Percentiles rank a stretch among this genome's conserved stretches.
phyloP scores from a whole-genome alignment of 2,113 vertebrate genomes.

The Nansenia antarctica region DNA sequence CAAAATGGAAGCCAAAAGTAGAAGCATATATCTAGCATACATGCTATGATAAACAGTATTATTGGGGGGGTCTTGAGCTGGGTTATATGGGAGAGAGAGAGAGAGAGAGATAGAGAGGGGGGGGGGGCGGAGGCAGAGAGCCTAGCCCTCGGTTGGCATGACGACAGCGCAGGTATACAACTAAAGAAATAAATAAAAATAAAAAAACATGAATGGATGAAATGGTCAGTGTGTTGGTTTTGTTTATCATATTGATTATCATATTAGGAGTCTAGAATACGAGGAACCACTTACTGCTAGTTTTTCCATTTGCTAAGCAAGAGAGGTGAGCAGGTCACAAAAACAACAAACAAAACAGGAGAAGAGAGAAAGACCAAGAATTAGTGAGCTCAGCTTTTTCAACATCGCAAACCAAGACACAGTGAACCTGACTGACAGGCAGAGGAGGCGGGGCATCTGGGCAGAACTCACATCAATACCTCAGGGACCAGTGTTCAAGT shows the following conservation, averaged over 20 bases:
- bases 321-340: conserved; percentile 95
- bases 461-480: neutral
- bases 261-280: conserved; percentile 83
- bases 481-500: neutral
- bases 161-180: conserved; percentile 38
- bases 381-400: conserved; percentile 90
- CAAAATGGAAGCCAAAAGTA: conserved; percentile 25
- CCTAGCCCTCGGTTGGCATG: neutral
- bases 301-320: conserved; percentile 99
- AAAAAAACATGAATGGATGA: too few species aligned
- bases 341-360: conserved; percentile 77
- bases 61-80: conserved; percentile 27
- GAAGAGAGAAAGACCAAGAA: conserved; percentile 92
- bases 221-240: conserved; percentile 71
- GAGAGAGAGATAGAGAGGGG: conserved; percentile 28
- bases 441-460: conserved; percentile 41
- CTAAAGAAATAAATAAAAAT: too few species aligned
- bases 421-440: conserved; percentile 71
- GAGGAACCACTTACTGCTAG: conserved; percentile 99
- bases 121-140: neutral
- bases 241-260: conserved; percentile 60
- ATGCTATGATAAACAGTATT: conserved; percentile 16
- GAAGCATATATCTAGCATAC: conserved; percentile 26
- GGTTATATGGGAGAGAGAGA: conserved; percentile 48
- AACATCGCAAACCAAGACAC: conserved; percentile 77